A percentile compares a stretch with the other conserved stretches of the same genome.
phyloP scores from a whole-genome alignment of 2,797 vertebrate species.

The Hippocampus kuda region DNA sequence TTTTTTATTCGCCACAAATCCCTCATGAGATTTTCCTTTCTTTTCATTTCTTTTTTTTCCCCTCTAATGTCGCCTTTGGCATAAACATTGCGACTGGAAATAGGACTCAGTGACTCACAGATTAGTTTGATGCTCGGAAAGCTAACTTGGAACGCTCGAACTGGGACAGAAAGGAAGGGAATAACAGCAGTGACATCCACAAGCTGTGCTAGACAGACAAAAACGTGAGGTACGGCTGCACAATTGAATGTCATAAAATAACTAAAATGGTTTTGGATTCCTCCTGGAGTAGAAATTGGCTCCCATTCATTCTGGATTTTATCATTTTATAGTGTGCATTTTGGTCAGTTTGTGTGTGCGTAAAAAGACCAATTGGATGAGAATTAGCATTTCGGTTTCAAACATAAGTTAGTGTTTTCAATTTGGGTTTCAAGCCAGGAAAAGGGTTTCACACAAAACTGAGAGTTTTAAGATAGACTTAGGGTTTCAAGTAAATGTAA shows the following conservation, averaged over 20 bases:
- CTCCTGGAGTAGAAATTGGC: neutral
- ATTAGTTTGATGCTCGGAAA: conserved; percentile 51
- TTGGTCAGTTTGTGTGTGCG: no score
- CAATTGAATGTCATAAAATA: neutral
- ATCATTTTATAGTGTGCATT: no score
- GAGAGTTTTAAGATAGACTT: neutral
- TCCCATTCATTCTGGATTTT: neutral
- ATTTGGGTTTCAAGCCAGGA: neutral
- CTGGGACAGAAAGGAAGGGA: conserved; percentile 20
- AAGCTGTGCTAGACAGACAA: conserved; percentile 8
- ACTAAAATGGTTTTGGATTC: neutral
- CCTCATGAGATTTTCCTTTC: conserved; percentile 34
- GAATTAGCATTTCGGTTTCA: neutral
- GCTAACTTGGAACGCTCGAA: conserved; percentile 30
- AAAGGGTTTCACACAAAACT: no score
- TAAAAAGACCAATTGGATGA: no score
- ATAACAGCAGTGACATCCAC: conserved; percentile 14
- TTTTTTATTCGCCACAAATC: conserved; percentile 33
- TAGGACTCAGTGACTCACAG: conserved; percentile 37
- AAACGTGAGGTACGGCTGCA: neutral
- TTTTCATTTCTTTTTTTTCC: conserved; percentile 26
- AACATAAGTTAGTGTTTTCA: neutral
- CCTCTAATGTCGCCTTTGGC: conserved; percentile 37
- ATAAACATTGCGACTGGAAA: conserved; percentile 52
- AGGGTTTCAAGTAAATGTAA: neutral